These are phyloP conservation scores for Camponotus vicinus DNA, from an alignment of 1,140 invertebrate genomes.

Conservation along the genomic window DNA sequence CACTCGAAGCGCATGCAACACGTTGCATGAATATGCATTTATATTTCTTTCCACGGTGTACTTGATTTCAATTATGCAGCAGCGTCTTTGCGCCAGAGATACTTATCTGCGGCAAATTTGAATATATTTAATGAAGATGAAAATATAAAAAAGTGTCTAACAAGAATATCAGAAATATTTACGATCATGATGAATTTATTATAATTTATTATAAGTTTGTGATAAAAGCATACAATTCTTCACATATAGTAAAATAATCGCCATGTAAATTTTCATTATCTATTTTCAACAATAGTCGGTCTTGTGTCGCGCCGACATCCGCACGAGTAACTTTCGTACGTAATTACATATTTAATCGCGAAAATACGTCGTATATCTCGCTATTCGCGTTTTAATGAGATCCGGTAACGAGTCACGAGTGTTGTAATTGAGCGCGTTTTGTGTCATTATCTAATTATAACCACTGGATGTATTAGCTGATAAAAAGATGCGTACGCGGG, in stretches of 20 bases:
- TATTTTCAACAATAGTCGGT: background rate
- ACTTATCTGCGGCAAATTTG: background rate
- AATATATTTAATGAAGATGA: slow-evolving; percentile 9
- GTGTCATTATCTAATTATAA: slow-evolving; percentile 7
- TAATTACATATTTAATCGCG: background rate
- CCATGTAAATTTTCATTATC: slow-evolving; percentile 10
- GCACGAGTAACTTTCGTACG: background rate
- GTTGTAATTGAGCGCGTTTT: slow-evolving; percentile 45
- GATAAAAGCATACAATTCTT: background rate
- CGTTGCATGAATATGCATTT: slow-evolving; percentile 57
- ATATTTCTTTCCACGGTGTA: slow-evolving; percentile 24
- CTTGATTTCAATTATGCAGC: slow-evolving; percentile 47
- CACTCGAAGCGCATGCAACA: slow-evolving; percentile 30
- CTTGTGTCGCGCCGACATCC: background rate
- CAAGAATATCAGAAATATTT: background rate
- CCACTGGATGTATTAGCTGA: background rate
- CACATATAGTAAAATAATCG: background rate
- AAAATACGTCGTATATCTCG: slow-evolving; percentile 6
- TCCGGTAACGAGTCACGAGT: slow-evolving; percentile 43
- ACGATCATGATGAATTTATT: background rate
- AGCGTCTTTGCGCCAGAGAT: background rate
- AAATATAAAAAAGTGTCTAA: background rate
- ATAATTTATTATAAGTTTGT: background rate
- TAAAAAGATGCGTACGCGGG: background rate
- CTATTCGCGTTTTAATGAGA: slow-evolving; percentile 30